Evolutionary conservation across 1,140 invertebrate species (phyloP), one percentile per base, ranked within the genome.

Genomic region (Campoletis sonorensis): DNA sequence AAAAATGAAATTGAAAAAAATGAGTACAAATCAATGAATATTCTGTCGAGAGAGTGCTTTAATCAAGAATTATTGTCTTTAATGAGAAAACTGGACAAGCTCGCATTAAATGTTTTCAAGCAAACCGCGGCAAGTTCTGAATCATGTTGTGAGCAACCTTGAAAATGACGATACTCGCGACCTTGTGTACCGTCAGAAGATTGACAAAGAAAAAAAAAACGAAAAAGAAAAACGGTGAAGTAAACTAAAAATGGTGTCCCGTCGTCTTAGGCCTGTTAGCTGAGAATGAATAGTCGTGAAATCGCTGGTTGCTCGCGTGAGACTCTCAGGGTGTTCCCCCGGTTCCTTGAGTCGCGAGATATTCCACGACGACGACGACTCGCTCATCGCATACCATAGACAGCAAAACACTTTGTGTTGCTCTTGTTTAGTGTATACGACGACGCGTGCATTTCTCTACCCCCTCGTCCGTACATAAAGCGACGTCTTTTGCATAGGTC

Each of bases 381-480:
- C 72, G n/a, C n/a, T n/a, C n/a, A n/a, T 75, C 49, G 54, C 51
- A 64, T 64, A 23, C 73, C 73, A 40, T 54, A 75, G 73, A 61
- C 73, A 58, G 51, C 51, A 77, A 61, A 64, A 77, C 54, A 77
- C 40, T 16, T 33, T 30, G 27, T 30, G 51, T 61, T 40, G 16
- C 73, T 33, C n/a, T 15, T 30, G 40, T 58, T 5, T 8, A 30
- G 23, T 51, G 2, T 75, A 54, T 40, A 40, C 21, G 11, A 75
- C 79, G 61, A 67, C 70, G 71, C 71, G 54, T 81, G 72, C 54
- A 81, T 81, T 81, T 79, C 77, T 30, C 51, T 54, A 54, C 51
- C 51, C 51, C 51, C 51, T 54, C 51, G 51, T 54, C n/a, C n/a
- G 68, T 40, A 79, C 26, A 45, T 54, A 37, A 37, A 40, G 49